These are phyloP conservation scores for Trachelipus rathkii DNA, from an alignment of 1,140 invertebrate genomes.

Conservation along the genomic window DNA sequence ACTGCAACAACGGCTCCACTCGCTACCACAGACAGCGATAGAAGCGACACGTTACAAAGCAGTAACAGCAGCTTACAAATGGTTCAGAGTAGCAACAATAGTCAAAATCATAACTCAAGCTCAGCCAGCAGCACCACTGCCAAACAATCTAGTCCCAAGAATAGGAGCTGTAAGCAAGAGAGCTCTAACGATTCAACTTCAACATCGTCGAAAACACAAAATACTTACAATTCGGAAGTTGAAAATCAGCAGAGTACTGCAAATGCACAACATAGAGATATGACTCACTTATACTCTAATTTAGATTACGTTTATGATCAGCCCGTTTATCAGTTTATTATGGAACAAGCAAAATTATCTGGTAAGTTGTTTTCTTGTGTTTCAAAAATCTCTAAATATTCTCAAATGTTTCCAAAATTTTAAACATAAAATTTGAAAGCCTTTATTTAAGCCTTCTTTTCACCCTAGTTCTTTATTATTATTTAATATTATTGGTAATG, in stretches of 20 bases:
- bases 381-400: neutral
- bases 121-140: constrained; percentile 34
- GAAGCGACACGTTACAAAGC: constrained; percentile 39
- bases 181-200: neutral
- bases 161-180: constrained; percentile 26
- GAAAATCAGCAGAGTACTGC: constrained; percentile 13
- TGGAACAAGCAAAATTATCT: constrained; percentile 63
- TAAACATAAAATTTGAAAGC: too few species aligned
- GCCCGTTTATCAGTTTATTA: constrained; percentile 76
- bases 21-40: constrained; percentile 39
- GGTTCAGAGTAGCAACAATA: constrained; percentile 34
- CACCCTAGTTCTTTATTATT: too few species aligned
- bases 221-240: neutral
- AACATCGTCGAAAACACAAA: neutral
- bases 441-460: too few species aligned
- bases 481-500: too few species aligned
- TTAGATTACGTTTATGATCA: constrained; percentile 44
- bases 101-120: constrained; percentile 34
- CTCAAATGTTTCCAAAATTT: too few species aligned
- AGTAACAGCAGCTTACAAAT: constrained; percentile 38
- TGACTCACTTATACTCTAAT: constrained; percentile 43
- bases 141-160: constrained; percentile 34
- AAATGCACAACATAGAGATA: constrained; percentile 33
- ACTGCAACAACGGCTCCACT: constrained; percentile 16
- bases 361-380: constrained; percentile 34